These are phyloP conservation scores for Okapia johnstoni DNA, from an alignment of 2,113 vertebrate species.

Conservation along the genomic window DNA sequence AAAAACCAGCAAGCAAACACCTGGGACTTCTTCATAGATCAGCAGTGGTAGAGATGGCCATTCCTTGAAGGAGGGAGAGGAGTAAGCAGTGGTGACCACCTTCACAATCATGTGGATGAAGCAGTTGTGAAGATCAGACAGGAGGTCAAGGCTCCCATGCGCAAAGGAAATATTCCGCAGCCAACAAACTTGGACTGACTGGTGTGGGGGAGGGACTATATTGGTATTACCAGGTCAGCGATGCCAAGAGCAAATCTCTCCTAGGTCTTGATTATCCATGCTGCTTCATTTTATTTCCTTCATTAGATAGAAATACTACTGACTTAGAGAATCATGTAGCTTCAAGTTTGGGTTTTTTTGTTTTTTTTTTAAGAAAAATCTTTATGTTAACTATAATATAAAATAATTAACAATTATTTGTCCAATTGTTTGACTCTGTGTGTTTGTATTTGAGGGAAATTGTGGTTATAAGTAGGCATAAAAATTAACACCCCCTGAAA, in stretches of 20 bases:
- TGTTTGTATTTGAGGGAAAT: slow-evolving; percentile 39
- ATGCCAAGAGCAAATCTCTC: background rate
- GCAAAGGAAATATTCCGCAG: background rate
- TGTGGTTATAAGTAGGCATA: slow-evolving; percentile 3
- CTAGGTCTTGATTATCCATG: background rate
- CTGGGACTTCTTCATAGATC: background rate
- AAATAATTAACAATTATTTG: slow-evolving; percentile 32
- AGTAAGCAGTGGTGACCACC: background rate
- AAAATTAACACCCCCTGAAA: slow-evolving; percentile 47
- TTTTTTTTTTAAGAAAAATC: background rate
- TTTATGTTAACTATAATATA: background rate
- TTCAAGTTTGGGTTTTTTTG: background rate
- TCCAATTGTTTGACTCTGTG: slow-evolving; percentile 3
- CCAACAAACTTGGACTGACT: background rate
- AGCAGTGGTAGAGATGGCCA: background rate
- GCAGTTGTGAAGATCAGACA: background rate
- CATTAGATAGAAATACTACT: background rate
- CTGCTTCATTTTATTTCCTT: background rate
- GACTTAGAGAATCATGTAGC: background rate
- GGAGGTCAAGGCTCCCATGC: background rate
- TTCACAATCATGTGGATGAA: background rate
- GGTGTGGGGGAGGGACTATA: fast-evolving
- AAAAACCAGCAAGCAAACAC: background rate
- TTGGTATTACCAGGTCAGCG: background rate
- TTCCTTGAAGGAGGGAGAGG: background rate